Evolutionary conservation across 92 coral and sea anemone species (phyloP).

Genomic region (Parazoanthus atlanticus): DNA sequence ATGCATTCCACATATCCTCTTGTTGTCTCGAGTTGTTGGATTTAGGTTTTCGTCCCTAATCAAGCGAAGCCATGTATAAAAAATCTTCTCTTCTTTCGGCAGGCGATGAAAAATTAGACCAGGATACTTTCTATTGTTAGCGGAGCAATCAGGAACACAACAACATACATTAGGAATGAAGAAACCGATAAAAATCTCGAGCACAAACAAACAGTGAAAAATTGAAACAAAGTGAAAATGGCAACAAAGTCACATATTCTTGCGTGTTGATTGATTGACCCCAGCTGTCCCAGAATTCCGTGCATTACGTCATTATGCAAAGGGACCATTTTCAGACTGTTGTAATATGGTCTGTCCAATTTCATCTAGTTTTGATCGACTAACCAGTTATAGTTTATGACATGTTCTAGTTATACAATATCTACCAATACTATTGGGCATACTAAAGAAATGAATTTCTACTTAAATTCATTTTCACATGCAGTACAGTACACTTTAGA

Average conservation of each 20-base stretch:
- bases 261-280: not conserved
- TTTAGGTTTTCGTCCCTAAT: conserved; percentile 10
- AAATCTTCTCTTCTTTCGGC: not conserved
- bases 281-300: conserved; percentile 4
- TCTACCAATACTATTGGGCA: not conserved
- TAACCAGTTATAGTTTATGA: too few species aligned
- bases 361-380: too few species aligned
- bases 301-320: conserved; percentile 15
- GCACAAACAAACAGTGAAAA: too few species aligned
- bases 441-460: conserved; percentile 9
- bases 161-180: conserved; percentile 6
- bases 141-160: conserved; percentile 13
- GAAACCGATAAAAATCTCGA: not conserved
- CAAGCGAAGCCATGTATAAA: not conserved
- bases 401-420: too few species aligned
- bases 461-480: conserved; percentile 21
- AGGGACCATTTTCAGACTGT: not conserved
- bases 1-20: conserved; percentile 1
- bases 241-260: not conserved
- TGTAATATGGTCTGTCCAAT: too few species aligned
- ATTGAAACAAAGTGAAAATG: too few species aligned
- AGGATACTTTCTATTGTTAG: conserved; percentile 12
- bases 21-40: not conserved
- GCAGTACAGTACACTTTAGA: conserved; percentile 30
- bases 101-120: conserved; percentile 26